A percentile compares a stretch with the other conserved stretches of the same genome.
phyloP scores from a whole-genome alignment of 2,888 invertebrate genomes.

The Tuta absoluta region DNA sequence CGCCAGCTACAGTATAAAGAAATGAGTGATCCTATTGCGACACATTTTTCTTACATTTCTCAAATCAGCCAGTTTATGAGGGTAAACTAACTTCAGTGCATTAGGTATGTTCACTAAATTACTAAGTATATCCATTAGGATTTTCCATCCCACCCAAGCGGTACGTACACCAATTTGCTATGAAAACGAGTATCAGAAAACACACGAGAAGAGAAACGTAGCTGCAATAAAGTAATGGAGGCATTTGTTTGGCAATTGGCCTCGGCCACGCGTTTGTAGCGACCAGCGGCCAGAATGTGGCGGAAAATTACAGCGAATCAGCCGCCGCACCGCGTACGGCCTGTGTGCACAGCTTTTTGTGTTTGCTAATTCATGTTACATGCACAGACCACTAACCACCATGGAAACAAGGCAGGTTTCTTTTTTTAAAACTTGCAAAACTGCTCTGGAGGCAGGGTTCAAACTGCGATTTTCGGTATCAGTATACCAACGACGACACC shows the following conservation, averaged over 20 bases:
- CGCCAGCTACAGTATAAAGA: conserved; percentile 44
- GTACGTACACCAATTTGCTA: too few species aligned
- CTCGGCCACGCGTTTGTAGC: background rate
- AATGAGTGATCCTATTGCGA: conserved; percentile 64
- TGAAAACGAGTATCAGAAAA: background rate
- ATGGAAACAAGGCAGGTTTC: too few species aligned
- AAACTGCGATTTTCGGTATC: too few species aligned
- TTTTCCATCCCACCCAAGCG: background rate
- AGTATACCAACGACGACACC: too few species aligned
- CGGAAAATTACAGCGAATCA: conserved; percentile 1
- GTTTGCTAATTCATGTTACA: background rate
- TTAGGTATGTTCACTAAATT: too few species aligned
- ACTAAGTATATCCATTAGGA: background rate
- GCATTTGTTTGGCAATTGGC: conserved; percentile 6
- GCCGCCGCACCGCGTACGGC: background rate
- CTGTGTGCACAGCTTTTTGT: background rate
- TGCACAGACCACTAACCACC: too few species aligned
- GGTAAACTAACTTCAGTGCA: background rate
- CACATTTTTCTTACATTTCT: conserved; percentile 63
- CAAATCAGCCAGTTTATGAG: conserved; percentile 49
- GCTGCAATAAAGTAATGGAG: background rate
- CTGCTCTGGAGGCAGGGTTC: too few species aligned
- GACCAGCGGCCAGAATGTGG: background rate
- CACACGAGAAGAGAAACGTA: background rate
- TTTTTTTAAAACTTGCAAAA: too few species aligned